Base-by-base conservation (phyloP, 2,113 vertebrate species). In the Proterorhinus semilunaris region DNA sequence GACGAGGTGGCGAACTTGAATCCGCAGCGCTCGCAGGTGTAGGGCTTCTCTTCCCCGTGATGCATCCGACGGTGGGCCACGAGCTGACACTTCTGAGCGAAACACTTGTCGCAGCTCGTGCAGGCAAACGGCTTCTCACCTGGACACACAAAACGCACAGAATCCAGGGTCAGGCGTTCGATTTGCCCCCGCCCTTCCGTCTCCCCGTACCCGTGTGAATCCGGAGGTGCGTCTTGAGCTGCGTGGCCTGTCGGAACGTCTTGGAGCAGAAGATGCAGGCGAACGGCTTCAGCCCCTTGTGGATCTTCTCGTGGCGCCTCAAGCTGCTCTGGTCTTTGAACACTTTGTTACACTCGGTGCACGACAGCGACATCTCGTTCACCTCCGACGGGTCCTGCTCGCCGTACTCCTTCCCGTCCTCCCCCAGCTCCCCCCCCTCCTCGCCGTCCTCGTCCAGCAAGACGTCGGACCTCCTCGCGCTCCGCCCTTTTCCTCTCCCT, bases 251-350 rank as follows among this genome's bases (percentile, higher is more conserved):
- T 6, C 97, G 95, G 92, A 99, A 99, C 0, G 93, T 96, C 65
- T 97, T 98, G 55, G 93, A 95, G 74, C 98, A 99, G 50, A 99
- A 95, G 87, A 96, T 95, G 85, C 98, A 99, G 81, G 95, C 91
- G 0, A 98, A 99, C 0, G 98, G 98, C 59, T 99, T 99, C 74
- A 99, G 93, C 1, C 98, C 98, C 72, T 96, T 96, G 89, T 99
- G 98, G 86, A 99, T 99, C 58, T 97, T 94, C 95, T 97, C 96
- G 85, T 99, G 98, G 3, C 98, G 90, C 3, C 95, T 93, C 71
- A 99, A 92, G 82, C 98, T 99, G 83, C 96, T 98, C 10, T 93
- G 91, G 78, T 99, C 98, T 0, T 98, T 98, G 48, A 99, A 99
- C 15, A 94, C 78, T 49, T 96, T 96, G 61, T 95, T 95, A 46